Evolutionary conservation across 2,888 invertebrate genomes (phyloP).

Genomic region (Diaphora mendica): DNA sequence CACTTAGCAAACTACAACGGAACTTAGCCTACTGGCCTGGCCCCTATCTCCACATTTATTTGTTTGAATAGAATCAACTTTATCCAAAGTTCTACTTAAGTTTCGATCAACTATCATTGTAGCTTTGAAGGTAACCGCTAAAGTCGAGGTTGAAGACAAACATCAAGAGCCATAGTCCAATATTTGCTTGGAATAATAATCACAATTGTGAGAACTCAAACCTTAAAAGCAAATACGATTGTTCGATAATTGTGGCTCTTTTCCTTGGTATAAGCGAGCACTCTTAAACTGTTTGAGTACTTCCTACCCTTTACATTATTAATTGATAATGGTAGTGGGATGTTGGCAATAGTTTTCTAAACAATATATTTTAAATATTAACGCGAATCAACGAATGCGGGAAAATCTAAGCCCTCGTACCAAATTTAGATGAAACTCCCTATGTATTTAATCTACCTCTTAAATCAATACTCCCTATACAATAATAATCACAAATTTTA

Average conservation of each 20-base stretch:
- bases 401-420: too few relatives aligned
- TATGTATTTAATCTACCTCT: too few relatives aligned
- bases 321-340: neutral
- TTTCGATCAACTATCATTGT: constrained; percentile 28
- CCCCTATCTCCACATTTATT: constrained; percentile 53
- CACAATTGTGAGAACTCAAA: constrained; percentile 12
- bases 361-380: neutral
- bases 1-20: constrained; percentile 56
- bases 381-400: too few relatives aligned
- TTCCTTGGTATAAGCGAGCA: neutral
- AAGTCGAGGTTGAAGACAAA: constrained; percentile 28
- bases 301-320: neutral
- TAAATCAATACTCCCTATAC: too few relatives aligned
- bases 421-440: too few relatives aligned
- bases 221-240: neutral
- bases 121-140: constrained; percentile 36
- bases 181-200: constrained; percentile 18
- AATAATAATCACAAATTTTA: too few relatives aligned
- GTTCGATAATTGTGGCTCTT: neutral
- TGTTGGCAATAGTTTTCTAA: neutral
- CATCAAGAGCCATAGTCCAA: constrained; percentile 15
- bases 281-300: neutral
- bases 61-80: constrained; percentile 42
- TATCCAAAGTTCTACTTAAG: constrained; percentile 33
- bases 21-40: constrained; percentile 58